Evolutionary conservation across 2,888 invertebrate genomes (phyloP).

Genomic region (Lepidochrysops patricia): DNA sequence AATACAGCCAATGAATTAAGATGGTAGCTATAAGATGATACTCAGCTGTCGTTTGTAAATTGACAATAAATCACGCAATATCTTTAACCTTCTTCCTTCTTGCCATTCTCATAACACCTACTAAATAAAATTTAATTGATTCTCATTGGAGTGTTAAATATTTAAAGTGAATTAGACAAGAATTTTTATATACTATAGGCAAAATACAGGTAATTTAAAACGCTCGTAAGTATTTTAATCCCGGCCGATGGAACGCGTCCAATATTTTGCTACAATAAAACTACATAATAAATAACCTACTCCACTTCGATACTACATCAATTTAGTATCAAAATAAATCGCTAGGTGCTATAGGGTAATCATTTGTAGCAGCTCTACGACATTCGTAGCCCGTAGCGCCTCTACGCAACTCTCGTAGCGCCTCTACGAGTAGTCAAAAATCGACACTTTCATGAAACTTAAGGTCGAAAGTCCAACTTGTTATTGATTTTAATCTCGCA

Average conservation of each 20-base stretch:
- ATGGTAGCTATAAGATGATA: too few relatives aligned
- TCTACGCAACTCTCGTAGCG: neutral
- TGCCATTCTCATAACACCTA: too few relatives aligned
- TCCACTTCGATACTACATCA: neutral
- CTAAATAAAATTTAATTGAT: too few relatives aligned
- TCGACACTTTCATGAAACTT: neutral
- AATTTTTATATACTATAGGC: neutral
- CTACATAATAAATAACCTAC: neutral
- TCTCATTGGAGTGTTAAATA: neutral
- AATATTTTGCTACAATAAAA: neutral
- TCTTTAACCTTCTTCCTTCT: too few relatives aligned
- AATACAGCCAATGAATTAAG: too few relatives aligned
- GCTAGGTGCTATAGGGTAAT: neutral
- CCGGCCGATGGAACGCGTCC: neutral
- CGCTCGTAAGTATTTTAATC: neutral
- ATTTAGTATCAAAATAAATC: neutral
- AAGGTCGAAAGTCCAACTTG: neutral
- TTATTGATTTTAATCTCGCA: neutral
- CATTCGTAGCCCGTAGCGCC: neutral
- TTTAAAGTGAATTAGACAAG: neutral
- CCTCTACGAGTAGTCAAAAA: neutral
- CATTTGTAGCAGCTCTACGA: neutral
- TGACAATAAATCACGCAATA: too few relatives aligned
- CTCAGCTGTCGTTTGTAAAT: too few relatives aligned
- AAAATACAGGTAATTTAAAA: neutral